These are phyloP conservation scores for Hemithea aestivaria DNA, from an alignment of 2,888 invertebrate genomes.

Conservation along the genomic window DNA sequence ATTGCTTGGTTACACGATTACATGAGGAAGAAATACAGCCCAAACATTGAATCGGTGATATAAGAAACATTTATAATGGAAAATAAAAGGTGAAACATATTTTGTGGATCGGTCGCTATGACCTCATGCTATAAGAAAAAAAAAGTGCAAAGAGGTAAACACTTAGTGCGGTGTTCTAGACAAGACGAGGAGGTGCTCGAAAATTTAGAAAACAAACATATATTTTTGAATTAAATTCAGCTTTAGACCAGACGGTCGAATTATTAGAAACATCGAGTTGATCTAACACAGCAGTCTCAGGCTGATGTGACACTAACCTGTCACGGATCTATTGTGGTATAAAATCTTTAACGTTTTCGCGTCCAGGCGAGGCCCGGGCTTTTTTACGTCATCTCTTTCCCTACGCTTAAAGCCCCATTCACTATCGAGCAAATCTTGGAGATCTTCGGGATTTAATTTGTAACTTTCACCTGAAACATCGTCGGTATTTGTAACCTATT, in stretches of 20 bases:
- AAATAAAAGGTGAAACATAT: slow-evolving; percentile 38
- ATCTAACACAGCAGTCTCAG: slow-evolving; percentile 56
- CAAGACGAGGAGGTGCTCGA: slow-evolving; percentile 62
- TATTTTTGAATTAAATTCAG: slow-evolving; percentile 39
- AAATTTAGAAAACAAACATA: slow-evolving; percentile 44
- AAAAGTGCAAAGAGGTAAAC: slow-evolving; percentile 63
- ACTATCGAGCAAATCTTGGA: slow-evolving; percentile 81
- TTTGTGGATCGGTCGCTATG: slow-evolving; percentile 39
- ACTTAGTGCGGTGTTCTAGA: slow-evolving; percentile 66
- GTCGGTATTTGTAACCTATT: slow-evolving; percentile 58
- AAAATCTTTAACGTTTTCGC: slow-evolving; percentile 80
- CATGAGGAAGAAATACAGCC: slow-evolving; percentile 18
- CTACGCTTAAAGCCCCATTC: slow-evolving; percentile 91
- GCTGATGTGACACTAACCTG: slow-evolving; percentile 76
- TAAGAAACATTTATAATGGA: slow-evolving; percentile 16
- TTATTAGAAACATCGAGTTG: slow-evolving; percentile 59
- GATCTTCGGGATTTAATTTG: slow-evolving; percentile 71
- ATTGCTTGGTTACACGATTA: slow-evolving; percentile 1
- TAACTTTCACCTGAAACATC: slow-evolving; percentile 77
- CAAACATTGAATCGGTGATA: slow-evolving; percentile 17
- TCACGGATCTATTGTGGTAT: slow-evolving; percentile 72
- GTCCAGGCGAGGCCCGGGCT: slow-evolving; percentile 92
- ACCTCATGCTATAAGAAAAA: slow-evolving; percentile 55
- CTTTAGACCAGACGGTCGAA: slow-evolving; percentile 34
- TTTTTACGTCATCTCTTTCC: slow-evolving; percentile 95